Evolutionary conservation across 2,113 vertebrate species (phyloP), one percentile per base, ranked within the genome.

Genomic region (Pituophis catenifer): DNA sequence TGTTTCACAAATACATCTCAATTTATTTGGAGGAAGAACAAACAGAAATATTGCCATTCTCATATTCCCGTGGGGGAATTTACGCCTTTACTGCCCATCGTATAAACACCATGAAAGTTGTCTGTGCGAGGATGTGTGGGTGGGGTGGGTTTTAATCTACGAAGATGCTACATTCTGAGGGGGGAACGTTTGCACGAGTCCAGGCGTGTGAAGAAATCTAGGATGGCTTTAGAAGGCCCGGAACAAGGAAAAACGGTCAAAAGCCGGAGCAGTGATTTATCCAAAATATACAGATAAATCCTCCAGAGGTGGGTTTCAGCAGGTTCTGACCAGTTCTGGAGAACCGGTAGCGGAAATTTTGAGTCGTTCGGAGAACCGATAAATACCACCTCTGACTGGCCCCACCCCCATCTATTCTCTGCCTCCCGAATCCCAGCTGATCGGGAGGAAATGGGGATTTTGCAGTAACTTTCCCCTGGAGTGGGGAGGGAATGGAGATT

Each of bases 1-100:
- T 95, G 92, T 96, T 96, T 90, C 95, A 93, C 97, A 97, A 97
- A 97, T 96, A 97, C 96, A 89, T 97, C 98, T 98, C 98, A 97
- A 98, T 98, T 97, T 97, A 97, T 97, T 97, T 97, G 86, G 95
- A 96, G 93, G 95, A 89, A 95, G 97, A 97, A 97, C 95, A 96
- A 96, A 96, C n/a, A 94, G 96, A 97, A 97, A 97, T 96, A 97
- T 95, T 96, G 96, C 95, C 95, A 70, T 92, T 87, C 88, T 91
- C 88, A 91, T 70, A 85, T 89, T 93, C 65, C 65, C 91, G 86
- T 88, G 91, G 89, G 48, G 91, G 58, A 12, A 93, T 54, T 88
- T 91, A 21, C 33, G 0, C 44, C 75, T 1, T 24, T 7, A 5
- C 88, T 5, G 15, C 50, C 92, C 65, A 17, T 38, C 92, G 88